Percentiles rank a stretch among this genome's conserved stretches.
Evolutionary conservation across 2,888 invertebrate genomes (phyloP).

Genomic region (Drosophila colorata): DNA sequence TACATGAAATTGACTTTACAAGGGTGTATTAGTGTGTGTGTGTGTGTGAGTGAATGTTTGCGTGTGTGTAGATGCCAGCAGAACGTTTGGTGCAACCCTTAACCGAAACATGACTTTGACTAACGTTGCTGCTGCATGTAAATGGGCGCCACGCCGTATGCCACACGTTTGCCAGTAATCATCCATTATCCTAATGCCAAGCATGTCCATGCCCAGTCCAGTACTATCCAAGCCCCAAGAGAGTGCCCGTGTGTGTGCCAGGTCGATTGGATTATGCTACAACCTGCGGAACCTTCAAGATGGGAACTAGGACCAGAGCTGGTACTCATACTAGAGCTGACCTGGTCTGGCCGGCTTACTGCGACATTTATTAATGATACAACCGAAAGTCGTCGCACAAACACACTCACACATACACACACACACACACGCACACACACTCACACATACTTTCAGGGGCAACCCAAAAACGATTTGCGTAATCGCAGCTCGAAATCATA

Average conservation of each 20-base stretch:
- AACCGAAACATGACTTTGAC: slow-evolving; percentile 76
- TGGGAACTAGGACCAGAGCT: background rate
- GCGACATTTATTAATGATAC: slow-evolving; percentile 74
- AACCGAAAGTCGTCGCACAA: slow-evolving; percentile 30
- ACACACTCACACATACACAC: background rate
- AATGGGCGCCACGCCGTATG: slow-evolving; percentile 72
- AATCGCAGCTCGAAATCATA: slow-evolving; percentile 64
- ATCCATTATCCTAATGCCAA: slow-evolving; percentile 82
- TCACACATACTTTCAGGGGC: slow-evolving; percentile 22
- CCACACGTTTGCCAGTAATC: slow-evolving; percentile 80
- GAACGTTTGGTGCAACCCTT: slow-evolving; percentile 36
- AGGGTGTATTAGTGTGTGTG: slow-evolving; percentile 18
- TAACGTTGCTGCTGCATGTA: slow-evolving; percentile 77
- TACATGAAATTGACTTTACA: slow-evolving; percentile 78
- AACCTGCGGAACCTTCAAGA: slow-evolving; percentile 41
- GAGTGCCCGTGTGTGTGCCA: slow-evolving; percentile 41
- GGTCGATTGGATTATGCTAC: slow-evolving; percentile 74
- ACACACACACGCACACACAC: background rate
- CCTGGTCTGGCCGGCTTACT: slow-evolving; percentile 23
- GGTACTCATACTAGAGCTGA: slow-evolving; percentile 4
- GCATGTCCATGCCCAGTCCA: slow-evolving; percentile 59
- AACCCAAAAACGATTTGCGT: slow-evolving; percentile 54
- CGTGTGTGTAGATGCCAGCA: slow-evolving; percentile 20
- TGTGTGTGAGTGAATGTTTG: slow-evolving; percentile 27
- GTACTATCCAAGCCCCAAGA: slow-evolving; percentile 45